Evolutionary conservation across 2,797 vertebrate species (phyloP), one percentile per base, ranked within the genome.

Genomic region (Nyctalus aviator): DNA sequence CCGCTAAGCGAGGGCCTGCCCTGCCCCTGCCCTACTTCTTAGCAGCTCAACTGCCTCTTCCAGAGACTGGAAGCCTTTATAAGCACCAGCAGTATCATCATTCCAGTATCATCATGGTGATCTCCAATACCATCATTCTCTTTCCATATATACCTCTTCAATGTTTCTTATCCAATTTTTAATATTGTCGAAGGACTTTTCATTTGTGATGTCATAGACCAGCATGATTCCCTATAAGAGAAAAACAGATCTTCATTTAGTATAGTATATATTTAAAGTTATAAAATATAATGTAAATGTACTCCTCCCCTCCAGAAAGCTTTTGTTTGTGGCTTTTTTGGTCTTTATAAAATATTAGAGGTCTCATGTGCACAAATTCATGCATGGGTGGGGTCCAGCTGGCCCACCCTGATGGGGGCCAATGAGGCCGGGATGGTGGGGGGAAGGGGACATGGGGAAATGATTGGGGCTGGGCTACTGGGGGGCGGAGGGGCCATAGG

Each of bases 101-200:
- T 46, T 27, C 64, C 35, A 44, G 32, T 3, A 37, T 1, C 78
- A 85, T 15, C 32, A 32, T 66, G 23, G 30, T 13, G 11, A 41
- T 50, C 62, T 41, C 92, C 50, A 55, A 44, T 1, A 66, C 1
- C 57, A 92, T 11, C 41, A 27, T 35, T 37, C 17, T 68, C 71
- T 69, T 71, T 53, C 46, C 27, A 32, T 20, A 96, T 91, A 15
- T 78, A 97, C 99, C 99, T 99, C 99, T 97, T 99, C 99, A 95
- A 99, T 99, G 97, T 99, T 99, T 97, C 99, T 98, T 96, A 99
- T 99, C 99, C 99, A 99, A 97, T 99, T 99, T 97, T 99, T 99
- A 94, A 99, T 99, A 98, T 99, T 99, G 97, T 99, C 99, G 98
- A 99, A 99, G 59, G 99, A 99, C 97, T 99, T 99, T 95, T 99